Evolutionary conservation across 2,113 vertebrate species (phyloP).

Genomic region (Chionodraco myersi): DNA sequence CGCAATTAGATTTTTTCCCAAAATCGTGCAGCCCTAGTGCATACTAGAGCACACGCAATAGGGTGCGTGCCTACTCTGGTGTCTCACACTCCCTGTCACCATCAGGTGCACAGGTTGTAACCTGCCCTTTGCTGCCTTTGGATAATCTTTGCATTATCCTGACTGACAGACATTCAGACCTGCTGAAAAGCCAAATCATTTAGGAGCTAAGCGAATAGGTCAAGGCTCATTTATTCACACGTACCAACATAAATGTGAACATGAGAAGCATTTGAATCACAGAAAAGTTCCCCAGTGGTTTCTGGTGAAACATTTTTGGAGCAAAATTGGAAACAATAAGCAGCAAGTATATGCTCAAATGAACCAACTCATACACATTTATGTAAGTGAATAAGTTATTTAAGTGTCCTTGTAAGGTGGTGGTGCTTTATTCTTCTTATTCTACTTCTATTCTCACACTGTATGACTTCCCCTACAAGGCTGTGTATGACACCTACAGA

Average conservation of each 20-base stretch:
- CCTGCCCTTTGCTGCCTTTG: slow-evolving; percentile 43
- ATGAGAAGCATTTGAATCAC: slow-evolving; percentile 2
- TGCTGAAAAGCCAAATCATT: slow-evolving; percentile 36
- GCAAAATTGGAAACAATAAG: background rate
- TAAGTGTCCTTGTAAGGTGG: background rate
- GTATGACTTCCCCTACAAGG: slow-evolving; percentile 27
- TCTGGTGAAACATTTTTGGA: slow-evolving; percentile 19
- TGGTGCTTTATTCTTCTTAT: slow-evolving; percentile 22
- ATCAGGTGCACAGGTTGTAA: slow-evolving; percentile 38
- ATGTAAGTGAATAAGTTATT: slow-evolving; percentile 5
- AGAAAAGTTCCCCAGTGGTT: background rate
- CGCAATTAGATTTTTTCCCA: too few species aligned
- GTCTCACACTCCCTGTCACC: slow-evolving; percentile 27
- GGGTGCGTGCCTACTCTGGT: slow-evolving; percentile 20
- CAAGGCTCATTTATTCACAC: slow-evolving; percentile 19
- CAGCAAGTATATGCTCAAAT: slow-evolving; percentile 16
- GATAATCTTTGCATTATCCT: slow-evolving; percentile 28
- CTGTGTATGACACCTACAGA: slow-evolving; percentile 7
- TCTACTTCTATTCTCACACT: slow-evolving; percentile 3
- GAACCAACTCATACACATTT: slow-evolving; percentile 32
- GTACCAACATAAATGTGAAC: slow-evolving; percentile 15
- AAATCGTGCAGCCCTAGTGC: background rate
- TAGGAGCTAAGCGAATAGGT: slow-evolving; percentile 23
- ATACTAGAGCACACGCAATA: slow-evolving; percentile 30
- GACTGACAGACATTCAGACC: slow-evolving; percentile 41